Evolutionary conservation across 2,113 vertebrate genomes (phyloP).

Genomic region (Sebastes schlegelii): DNA sequence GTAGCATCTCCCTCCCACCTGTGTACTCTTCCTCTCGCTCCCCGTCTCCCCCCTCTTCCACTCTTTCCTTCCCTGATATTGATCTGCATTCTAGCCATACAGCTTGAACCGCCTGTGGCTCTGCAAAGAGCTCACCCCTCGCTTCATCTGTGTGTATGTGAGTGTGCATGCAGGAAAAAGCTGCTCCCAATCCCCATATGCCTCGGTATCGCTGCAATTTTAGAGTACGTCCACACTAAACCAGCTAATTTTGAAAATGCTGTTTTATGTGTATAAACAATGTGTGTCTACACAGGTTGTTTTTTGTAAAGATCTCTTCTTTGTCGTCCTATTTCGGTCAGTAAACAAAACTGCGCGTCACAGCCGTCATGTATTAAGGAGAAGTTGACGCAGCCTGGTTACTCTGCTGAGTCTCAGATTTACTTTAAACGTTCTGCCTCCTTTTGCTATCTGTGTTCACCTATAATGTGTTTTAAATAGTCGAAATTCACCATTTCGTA

Average conservation of each 20-base stretch:
- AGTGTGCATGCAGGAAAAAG: constrained; percentile 29
- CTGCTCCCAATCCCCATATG: constrained; percentile 23
- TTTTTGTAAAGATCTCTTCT: neutral
- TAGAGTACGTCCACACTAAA: neutral
- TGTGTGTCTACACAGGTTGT: neutral
- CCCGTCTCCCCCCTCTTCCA: constrained; percentile 20
- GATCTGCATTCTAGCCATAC: constrained; percentile 79
- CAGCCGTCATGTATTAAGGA: neutral
- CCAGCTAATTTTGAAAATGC: neutral
- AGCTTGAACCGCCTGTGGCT: constrained; percentile 71
- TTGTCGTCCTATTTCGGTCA: neutral
- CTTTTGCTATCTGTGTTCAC: neutral
- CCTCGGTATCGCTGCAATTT: constrained; percentile 18
- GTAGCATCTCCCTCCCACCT: constrained; percentile 67
- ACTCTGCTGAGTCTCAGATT: constrained; percentile 6
- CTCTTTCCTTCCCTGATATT: constrained; percentile 71
- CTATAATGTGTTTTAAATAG: neutral
- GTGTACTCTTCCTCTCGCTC: constrained; percentile 31
- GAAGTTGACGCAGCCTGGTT: neutral
- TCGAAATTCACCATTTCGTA: neutral
- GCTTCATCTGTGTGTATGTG: constrained; percentile 22
- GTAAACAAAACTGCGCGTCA: constrained; percentile 3
- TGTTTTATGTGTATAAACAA: neutral
- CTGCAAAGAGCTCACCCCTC: constrained; percentile 69
- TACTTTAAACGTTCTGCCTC: neutral